A percentile compares a stretch with the other conserved stretches of the same genome.
Conservation (phyloP, 2,888 invertebrate genomes). For the Ornithoptera priamus region DNA sequence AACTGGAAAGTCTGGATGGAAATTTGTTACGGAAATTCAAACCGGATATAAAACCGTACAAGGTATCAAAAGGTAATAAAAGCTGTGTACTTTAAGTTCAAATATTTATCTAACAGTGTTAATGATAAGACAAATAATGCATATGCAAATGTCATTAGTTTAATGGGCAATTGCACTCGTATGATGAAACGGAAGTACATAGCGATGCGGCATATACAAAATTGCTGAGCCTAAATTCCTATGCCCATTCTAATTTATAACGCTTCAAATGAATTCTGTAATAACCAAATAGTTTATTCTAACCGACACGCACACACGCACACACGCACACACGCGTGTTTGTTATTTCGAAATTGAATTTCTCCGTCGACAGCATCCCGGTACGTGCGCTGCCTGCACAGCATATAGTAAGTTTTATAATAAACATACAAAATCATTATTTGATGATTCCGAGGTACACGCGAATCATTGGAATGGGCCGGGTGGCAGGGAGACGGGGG, state of each 20-base stretch:
- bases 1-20: no score
- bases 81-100: no score
- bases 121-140: conserved; percentile 8
- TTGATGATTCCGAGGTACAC: conserved; percentile 75
- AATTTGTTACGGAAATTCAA: no score
- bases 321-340: conserved; percentile 31
- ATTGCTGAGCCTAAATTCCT: conserved; percentile 45
- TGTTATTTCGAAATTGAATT: conserved; percentile 46
- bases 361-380: conserved; percentile 36
- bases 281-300: conserved; percentile 62
- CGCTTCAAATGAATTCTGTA: conserved; percentile 58
- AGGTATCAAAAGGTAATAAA: no score
- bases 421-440: conserved; percentile 78
- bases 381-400: conserved; percentile 31
- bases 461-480: conserved; percentile 65
- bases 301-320: conserved; percentile 48
- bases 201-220: conserved; percentile 35
- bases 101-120: no score
- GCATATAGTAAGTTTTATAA: conserved; percentile 62
- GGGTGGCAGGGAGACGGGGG: conserved; percentile 43
- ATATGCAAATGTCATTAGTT: conserved; percentile 16
- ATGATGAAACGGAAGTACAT: conserved; percentile 26
- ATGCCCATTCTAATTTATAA: conserved; percentile 49
- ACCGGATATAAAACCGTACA: no score
- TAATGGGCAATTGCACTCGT: conserved; percentile 17